phyloP scores from a whole-genome alignment of 2,113 vertebrate species.

The Eidolon helvum region DNA sequence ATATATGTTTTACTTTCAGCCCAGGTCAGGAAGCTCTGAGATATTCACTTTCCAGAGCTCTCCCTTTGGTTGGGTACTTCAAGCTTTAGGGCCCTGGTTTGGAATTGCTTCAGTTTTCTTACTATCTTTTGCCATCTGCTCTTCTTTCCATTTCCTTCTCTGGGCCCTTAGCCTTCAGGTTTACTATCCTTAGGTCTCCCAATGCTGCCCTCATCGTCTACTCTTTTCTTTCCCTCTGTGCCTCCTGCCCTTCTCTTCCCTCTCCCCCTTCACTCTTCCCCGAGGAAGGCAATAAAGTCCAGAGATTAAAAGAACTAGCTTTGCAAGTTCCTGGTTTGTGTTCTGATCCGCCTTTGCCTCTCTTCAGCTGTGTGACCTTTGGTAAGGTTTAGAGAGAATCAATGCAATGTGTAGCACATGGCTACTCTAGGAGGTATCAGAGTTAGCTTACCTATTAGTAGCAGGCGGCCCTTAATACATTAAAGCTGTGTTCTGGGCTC shows the following conservation, averaged over 20 bases:
- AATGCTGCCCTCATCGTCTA: not conserved
- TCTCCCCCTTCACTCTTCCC: not conserved
- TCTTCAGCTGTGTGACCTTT: slow-evolving; percentile 44
- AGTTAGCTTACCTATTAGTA: not conserved
- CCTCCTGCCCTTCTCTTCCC: not conserved
- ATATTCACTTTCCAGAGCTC: not conserved
- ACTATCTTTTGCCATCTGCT: not conserved
- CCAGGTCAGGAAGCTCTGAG: not conserved
- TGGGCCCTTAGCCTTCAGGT: not conserved
- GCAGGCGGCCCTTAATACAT: not conserved
- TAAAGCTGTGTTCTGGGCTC: not conserved
- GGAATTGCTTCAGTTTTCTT: not conserved
- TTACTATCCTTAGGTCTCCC: not conserved
- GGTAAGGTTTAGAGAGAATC: slow-evolving; percentile 30
- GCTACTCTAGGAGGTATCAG: not conserved
- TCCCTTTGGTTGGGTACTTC: not conserved
- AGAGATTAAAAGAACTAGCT: not conserved
- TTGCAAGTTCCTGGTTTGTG: not conserved
- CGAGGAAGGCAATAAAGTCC: not conserved
- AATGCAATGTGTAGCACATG: not conserved
- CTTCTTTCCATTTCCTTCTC: not conserved
- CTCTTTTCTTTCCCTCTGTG: not conserved
- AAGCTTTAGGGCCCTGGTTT: not conserved
- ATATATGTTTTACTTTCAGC: too few species aligned
- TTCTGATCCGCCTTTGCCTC: not conserved